A percentile compares a stretch with the other conserved stretches of the same genome.
phyloP scores from a whole-genome alignment of 1,140 invertebrate genomes.

The Drosophila bipectinata region DNA sequence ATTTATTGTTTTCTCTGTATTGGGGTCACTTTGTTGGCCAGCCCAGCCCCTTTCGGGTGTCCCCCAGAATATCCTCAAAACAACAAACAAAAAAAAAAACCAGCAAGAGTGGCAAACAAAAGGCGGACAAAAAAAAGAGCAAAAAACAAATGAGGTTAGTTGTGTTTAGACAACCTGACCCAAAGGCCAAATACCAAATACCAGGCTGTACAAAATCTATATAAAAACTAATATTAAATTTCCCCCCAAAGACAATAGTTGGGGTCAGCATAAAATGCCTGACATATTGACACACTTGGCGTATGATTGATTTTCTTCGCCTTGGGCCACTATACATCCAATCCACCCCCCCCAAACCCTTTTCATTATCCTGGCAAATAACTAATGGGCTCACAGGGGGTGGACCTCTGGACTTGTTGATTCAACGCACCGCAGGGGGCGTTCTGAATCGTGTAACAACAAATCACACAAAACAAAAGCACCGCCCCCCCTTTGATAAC shows the following conservation, averaged over 20 bases:
- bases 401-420: constrained; percentile 58
- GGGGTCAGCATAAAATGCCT: constrained; percentile 65
- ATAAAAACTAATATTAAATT: constrained; percentile 46
- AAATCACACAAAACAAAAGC: constrained; percentile 53
- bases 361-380: constrained; percentile 21
- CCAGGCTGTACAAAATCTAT: constrained; percentile 25
- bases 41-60: background rate
- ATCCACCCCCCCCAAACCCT: background rate
- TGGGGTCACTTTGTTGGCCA: constrained; percentile 69
- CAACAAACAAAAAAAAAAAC: constrained; percentile 17
- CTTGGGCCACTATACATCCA: constrained; percentile 1
- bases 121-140: constrained; percentile 17
- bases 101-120: constrained; percentile 30
- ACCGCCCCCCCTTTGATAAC: constrained; percentile 42
- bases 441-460: constrained; percentile 29
- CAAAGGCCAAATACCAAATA: constrained; percentile 38
- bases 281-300: constrained; percentile 77
- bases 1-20: constrained; percentile 76
- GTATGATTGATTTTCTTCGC: constrained; percentile 65
- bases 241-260: constrained; percentile 37
- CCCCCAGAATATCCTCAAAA: background rate
- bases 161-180: constrained; percentile 74
- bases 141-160: constrained; percentile 67
- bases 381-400: constrained; percentile 24
- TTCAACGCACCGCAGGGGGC: constrained; percentile 38